Conservation (phyloP, 2,113 vertebrate species). For the Trinectes maculatus region DNA sequence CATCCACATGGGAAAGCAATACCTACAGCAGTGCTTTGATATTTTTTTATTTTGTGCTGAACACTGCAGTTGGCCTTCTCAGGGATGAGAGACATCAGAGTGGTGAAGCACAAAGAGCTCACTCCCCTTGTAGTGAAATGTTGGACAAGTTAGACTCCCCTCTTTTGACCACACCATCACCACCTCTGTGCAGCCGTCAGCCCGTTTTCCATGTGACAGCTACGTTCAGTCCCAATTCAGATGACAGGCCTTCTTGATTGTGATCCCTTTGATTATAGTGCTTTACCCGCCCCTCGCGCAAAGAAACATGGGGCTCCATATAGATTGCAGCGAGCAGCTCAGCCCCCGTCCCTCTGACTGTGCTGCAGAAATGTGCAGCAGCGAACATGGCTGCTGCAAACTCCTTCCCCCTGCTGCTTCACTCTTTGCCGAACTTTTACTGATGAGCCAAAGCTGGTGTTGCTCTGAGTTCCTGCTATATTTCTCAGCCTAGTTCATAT, state of each 20-base stretch:
- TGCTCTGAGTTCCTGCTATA: neutral
- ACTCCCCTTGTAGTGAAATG: constrained; percentile 51
- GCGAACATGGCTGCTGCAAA: neutral
- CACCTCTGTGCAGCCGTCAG: constrained; percentile 41
- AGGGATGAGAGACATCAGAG: constrained; percentile 27
- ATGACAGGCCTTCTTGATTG: constrained; percentile 54
- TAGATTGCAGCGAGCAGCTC: constrained; percentile 38
- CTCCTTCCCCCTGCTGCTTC: constrained; percentile 1
- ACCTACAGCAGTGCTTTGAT: constrained; percentile 61
- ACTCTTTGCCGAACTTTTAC: constrained; percentile 36
- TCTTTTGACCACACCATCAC: constrained; percentile 61
- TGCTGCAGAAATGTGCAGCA: constrained; percentile 39
- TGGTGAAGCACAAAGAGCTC: constrained; percentile 49
- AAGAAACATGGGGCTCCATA: constrained; percentile 34
- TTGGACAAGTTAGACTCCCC: constrained; percentile 54
- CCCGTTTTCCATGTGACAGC: constrained; percentile 50
- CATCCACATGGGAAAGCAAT: constrained; percentile 49
- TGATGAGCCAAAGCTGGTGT: constrained; percentile 26
- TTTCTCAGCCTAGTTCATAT: constrained; percentile 9
- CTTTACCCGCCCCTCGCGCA: constrained; percentile 45
- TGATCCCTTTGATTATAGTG: constrained; percentile 55
- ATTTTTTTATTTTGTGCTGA: constrained; percentile 11
- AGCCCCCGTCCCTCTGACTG: constrained; percentile 26
- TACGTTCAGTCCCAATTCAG: constrained; percentile 42
- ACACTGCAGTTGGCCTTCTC: constrained; percentile 34